phyloP scores from a whole-genome alignment of 2,888 invertebrate species.

The Catocala fraxini region DNA sequence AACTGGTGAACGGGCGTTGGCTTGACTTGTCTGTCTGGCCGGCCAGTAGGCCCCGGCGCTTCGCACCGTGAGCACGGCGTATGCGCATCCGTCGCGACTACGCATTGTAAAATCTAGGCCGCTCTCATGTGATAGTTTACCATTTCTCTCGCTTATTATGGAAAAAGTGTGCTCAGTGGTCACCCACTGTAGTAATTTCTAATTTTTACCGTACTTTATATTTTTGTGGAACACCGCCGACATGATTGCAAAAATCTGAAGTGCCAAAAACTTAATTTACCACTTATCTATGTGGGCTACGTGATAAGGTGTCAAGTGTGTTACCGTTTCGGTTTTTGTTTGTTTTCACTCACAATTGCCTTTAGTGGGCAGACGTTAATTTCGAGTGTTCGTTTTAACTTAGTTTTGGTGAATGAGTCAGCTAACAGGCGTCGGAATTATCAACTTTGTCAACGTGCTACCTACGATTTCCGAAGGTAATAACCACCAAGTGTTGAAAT shows the following conservation, averaged over 20 bases:
- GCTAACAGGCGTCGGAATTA: slow-evolving; percentile 85
- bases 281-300: slow-evolving; percentile 79
- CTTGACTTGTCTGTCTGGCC: slow-evolving; percentile 66
- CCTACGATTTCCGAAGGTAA: slow-evolving; percentile 86
- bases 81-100: slow-evolving; percentile 65
- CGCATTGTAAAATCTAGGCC: slow-evolving; percentile 65
- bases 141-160: slow-evolving; percentile 72
- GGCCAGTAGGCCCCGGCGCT: slow-evolving; percentile 78
- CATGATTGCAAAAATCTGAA: slow-evolving; percentile 63
- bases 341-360: slow-evolving; percentile 61
- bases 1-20: slow-evolving; percentile 84
- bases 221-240: slow-evolving; percentile 40
- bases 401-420: slow-evolving; percentile 86
- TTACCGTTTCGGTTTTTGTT: slow-evolving; percentile 63
- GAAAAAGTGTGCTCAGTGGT: slow-evolving; percentile 72
- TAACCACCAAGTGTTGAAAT: background rate
- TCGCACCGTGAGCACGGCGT: slow-evolving; percentile 73
- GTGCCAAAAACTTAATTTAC: slow-evolving; percentile 67
- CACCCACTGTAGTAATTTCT: slow-evolving; percentile 59
- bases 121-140: slow-evolving; percentile 74
- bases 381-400: slow-evolving; percentile 62
- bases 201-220: slow-evolving; percentile 48
- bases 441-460: slow-evolving; percentile 85
- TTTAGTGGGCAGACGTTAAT: slow-evolving; percentile 66
- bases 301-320: slow-evolving; percentile 78